phyloP scores from a whole-genome alignment of 2,113 vertebrate genomes.

The Panurus biarmicus region DNA sequence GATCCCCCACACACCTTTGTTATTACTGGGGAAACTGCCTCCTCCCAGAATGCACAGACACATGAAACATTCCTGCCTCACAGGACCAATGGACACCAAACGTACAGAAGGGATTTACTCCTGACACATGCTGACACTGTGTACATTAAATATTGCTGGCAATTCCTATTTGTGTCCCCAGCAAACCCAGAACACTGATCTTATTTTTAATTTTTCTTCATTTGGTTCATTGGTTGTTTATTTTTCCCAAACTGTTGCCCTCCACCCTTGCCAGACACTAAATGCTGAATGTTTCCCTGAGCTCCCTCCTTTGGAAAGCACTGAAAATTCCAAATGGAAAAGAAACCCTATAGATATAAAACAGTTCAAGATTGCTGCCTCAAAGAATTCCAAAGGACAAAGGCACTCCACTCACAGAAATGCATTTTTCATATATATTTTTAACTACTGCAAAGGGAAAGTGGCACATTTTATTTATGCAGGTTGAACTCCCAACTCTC shows the following conservation, averaged over 20 bases:
- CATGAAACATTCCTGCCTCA: background rate
- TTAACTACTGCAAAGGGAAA: background rate
- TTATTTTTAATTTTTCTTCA: background rate
- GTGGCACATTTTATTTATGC: background rate
- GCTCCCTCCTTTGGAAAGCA: background rate
- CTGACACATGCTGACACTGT: background rate
- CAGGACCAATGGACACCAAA: background rate
- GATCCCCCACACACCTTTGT: background rate
- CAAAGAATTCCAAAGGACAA: background rate
- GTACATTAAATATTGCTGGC: background rate
- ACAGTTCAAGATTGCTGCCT: background rate
- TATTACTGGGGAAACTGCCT: background rate
- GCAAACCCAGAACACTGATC: background rate
- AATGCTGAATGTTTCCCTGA: background rate
- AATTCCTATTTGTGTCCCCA: background rate
- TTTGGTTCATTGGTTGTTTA: rapidly evolving
- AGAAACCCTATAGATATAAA: background rate
- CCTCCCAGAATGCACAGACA: background rate
- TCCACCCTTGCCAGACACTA: background rate
- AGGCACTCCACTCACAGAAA: background rate
- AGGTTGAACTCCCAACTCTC: background rate
- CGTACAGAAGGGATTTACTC: background rate
- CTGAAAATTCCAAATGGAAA: background rate
- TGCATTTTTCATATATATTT: background rate
- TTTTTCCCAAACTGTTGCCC: background rate